Evolutionary conservation across 1,140 invertebrate genomes (phyloP).

Genomic region (honey bee (Apis mellifera)): Amel_HAv3.1 CM009936.2:3446501-3447000

Average conservation of each 20-base stretch:
- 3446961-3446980: too few species aligned
- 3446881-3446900: too few species aligned
- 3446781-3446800: rapidly evolving
- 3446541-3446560: not conserved
- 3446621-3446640: not conserved
- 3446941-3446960: too few species aligned
- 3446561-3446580: constrained; percentile 10
- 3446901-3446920: too few species aligned
- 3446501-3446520: constrained; percentile 21
- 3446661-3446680: not conserved
- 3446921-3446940: too few species aligned
- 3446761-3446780: not conserved
- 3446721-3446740: not conserved
- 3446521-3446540: constrained; percentile 3
- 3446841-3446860: too few species aligned
- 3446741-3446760: not conserved
- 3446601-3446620: constrained; percentile 12
- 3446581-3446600: constrained; percentile 16
- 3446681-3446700: too few species aligned
- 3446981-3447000: too few species aligned
- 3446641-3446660: constrained; percentile 5
- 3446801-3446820: not conserved
- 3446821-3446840: too few species aligned
- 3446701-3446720: not conserved
- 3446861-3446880: too few species aligned